Conservation (phyloP, 53 echinoderm and acorn worm species). For the Antedon mediterranea region DNA sequence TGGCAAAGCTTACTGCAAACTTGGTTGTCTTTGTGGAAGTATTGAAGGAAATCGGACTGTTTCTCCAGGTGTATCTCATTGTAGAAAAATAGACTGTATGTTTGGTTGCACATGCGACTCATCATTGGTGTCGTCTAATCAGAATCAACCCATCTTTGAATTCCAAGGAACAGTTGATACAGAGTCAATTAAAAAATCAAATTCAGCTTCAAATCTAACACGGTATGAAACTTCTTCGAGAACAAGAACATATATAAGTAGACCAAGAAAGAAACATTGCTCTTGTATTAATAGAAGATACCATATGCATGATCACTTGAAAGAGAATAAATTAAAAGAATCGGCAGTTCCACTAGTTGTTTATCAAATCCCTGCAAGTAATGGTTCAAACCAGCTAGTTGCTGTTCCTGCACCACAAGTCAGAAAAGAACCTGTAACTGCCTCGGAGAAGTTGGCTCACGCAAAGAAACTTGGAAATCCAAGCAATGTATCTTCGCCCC, state of each 20-base stretch:
- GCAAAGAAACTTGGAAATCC: not conserved
- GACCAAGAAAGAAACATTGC: not conserved
- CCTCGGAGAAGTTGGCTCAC: not conserved
- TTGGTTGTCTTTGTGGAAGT: slow-evolving; percentile 79
- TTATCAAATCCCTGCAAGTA: not conserved
- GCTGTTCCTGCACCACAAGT: not conserved
- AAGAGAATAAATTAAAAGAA: not conserved
- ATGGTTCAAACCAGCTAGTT: not conserved
- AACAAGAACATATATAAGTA: not conserved
- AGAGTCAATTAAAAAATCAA: not conserved
- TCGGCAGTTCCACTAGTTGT: not conserved
- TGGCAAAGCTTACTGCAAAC: slow-evolving; percentile 52
- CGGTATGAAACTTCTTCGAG: not conserved
- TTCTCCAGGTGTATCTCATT: slow-evolving; percentile 27
- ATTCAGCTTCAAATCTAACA: not conserved
- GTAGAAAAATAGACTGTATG: slow-evolving; percentile 69
- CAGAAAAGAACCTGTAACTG: not conserved
- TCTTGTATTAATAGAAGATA: not conserved
- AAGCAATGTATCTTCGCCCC: not conserved
- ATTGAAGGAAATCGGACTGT: slow-evolving; percentile 15
- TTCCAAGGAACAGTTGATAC: not conserved
- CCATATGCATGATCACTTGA: not conserved
- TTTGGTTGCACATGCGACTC: slow-evolving; percentile 50
- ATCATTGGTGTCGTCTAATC: not conserved
- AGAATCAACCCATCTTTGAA: not conserved